Base-by-base conservation (phyloP, 2,113 vertebrate genomes). In the Brevimyrus niger region DNA sequence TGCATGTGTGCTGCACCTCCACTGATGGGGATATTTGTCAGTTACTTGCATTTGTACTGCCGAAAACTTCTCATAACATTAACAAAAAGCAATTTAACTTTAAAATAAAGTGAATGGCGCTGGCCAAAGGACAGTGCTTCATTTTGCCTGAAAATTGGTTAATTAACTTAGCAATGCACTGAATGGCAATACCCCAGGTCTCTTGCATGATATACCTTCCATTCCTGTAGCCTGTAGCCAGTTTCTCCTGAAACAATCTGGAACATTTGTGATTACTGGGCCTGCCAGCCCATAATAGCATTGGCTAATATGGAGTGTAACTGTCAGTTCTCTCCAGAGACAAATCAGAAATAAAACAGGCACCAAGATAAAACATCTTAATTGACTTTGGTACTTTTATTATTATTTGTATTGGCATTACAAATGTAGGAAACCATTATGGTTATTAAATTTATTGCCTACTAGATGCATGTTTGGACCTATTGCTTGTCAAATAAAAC, bases 321-420 rank as follows among this genome's bases (percentile, higher is more conserved):
- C 35, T 76, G 69, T 76, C 69, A 76, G 27, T 76, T 76, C 31
- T 76, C 31, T 76, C 69, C 35, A 38, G 69, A 35, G 65, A 76
- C 15, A 0, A 23, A 76, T 11, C 69, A 76, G 69, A 76, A 76
- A 76, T 76, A 38, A 76, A 76, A 76, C 69, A 38, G 69, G 69
- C 69, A 38, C 69, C 69, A 38, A 76, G 69, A 76, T 76, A 76
- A 76, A 76, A 76, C 69, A 76, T 76, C 69, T 76, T 76, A 76
- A 76, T 76, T 38, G 69, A 38, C 69, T 83, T 83, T 83, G 38
- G 17, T 83, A 47, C 21, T 83, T 83, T 83, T 83, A 83, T 83
- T 83, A 9, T 42, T 83, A 83, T 83, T 83, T 10, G 38, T 83
- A 83, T 83, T 83, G 46, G 4, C 38, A 83, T 47, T 83, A 46